phyloP scores from a whole-genome alignment of 2,888 invertebrate species.

The Mechanitis mazaeus region DNA sequence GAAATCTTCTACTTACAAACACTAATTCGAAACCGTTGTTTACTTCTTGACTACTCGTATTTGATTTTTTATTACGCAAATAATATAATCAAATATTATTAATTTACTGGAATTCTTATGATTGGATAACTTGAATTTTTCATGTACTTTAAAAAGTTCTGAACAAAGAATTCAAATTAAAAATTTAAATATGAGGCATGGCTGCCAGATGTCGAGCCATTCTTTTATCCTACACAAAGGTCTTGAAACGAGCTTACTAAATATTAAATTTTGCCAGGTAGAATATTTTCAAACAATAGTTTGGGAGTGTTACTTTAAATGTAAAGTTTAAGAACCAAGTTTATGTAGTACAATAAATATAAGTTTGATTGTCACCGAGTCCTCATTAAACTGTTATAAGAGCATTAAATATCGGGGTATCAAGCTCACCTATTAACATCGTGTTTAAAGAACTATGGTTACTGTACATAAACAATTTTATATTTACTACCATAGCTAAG shows the following conservation, averaged over 20 bases:
- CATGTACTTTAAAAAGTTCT: not conserved
- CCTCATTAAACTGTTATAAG: conserved; percentile 19
- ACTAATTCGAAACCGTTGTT: conserved; percentile 4
- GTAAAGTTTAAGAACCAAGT: no score
- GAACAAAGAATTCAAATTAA: conserved; percentile 15
- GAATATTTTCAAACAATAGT: not conserved
- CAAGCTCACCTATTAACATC: not conserved
- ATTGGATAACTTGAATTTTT: no score
- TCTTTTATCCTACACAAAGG: conserved; percentile 24
- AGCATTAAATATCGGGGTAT: conserved; percentile 9
- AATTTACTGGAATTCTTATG: no score
- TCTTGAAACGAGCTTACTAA: conserved; percentile 7
- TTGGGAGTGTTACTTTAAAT: no score
- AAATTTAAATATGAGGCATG: conserved; percentile 27
- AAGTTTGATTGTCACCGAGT: conserved; percentile 16
- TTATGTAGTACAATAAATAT: conserved; percentile 3
- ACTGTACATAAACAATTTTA: not conserved
- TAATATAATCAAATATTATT: not conserved
- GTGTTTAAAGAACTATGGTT: not conserved
- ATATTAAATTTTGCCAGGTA: conserved; percentile 10
- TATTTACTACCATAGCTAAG: not conserved
- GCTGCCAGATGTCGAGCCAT: conserved; percentile 34
- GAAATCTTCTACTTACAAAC: conserved; percentile 14
- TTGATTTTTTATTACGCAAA: not conserved
- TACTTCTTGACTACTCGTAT: not conserved